Conservation (phyloP, 2,888 invertebrate species). For the Aphodius sticticus region DNA sequence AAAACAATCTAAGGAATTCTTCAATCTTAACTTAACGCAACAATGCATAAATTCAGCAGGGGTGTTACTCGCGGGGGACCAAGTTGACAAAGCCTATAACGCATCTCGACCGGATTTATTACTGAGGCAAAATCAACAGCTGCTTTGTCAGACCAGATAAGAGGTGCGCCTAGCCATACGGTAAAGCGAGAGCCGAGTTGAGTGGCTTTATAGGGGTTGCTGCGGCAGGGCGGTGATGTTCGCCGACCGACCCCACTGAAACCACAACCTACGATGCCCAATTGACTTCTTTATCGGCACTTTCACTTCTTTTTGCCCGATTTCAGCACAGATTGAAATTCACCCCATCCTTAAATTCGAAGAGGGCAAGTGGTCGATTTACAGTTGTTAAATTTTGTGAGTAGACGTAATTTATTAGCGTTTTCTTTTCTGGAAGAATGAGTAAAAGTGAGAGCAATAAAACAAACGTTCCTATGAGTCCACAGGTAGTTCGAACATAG, state of each 20-base stretch:
- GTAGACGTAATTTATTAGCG: background rate
- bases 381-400: background rate
- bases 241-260: background rate
- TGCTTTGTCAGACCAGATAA: slow-evolving; percentile 18
- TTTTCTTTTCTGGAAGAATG: too few species aligned
- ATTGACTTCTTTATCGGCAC: slow-evolving; percentile 24
- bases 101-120: slow-evolving; percentile 18
- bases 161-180: slow-evolving; percentile 6
- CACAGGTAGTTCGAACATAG: too few species aligned
- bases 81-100: background rate
- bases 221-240: background rate
- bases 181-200: background rate
- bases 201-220: background rate
- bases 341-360: background rate
- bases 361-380: background rate
- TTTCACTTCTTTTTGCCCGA: background rate
- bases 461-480: too few species aligned
- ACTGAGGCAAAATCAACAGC: slow-evolving; percentile 19
- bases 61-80: too few species aligned
- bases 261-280: slow-evolving; percentile 18
- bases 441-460: too few species aligned
- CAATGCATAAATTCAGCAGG: background rate
- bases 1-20: too few species aligned
- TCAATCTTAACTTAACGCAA: slow-evolving; percentile 10
- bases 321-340: background rate